Conservation (phyloP, 2,888 invertebrate species). For the Eulithis prunata region DNA sequence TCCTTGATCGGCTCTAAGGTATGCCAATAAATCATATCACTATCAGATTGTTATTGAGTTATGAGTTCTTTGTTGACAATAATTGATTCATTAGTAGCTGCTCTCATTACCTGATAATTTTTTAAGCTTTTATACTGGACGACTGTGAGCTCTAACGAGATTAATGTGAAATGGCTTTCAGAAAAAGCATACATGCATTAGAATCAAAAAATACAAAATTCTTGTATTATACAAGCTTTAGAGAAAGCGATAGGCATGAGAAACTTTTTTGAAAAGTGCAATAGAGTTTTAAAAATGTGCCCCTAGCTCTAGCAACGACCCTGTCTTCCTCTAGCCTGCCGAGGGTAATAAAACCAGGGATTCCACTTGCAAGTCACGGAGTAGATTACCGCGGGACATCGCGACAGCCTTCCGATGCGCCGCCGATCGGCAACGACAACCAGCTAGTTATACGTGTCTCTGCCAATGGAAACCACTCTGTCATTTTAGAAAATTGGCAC, state of each 20-base stretch:
- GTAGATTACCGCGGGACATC: constrained; percentile 74
- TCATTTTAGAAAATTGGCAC: constrained; percentile 4
- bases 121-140: no score
- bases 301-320: constrained; percentile 20
- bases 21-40: background rate
- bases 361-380: constrained; percentile 82
- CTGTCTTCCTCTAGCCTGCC: constrained; percentile 43
- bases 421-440: constrained; percentile 53
- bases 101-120: no score
- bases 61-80: no score
- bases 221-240: no score
- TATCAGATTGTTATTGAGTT: no score
- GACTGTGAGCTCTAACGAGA: no score
- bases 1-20: background rate
- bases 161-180: no score
- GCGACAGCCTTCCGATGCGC: constrained; percentile 68
- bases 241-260: no score
- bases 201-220: no score
- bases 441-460: constrained; percentile 29
- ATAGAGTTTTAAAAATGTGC: background rate
- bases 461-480: constrained; percentile 13
- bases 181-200: no score
- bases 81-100: no score
- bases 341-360: constrained; percentile 75
- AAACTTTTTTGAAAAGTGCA: no score